These are phyloP conservation scores for Nephila pilipes DNA, from an alignment of 1,140 invertebrate species.

Conservation along the genomic window DNA sequence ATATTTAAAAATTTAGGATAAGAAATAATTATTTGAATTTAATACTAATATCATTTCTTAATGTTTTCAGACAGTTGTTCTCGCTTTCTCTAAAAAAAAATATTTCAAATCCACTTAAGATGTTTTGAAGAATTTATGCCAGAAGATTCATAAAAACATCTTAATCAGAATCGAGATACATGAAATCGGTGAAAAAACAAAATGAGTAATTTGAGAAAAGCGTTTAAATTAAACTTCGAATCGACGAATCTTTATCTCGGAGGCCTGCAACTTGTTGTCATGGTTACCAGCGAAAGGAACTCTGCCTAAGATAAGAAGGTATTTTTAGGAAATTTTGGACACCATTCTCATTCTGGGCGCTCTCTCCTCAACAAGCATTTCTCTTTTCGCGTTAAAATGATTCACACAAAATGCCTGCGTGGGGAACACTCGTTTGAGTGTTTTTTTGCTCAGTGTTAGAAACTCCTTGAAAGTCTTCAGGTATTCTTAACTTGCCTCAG, in stretches of 20 bases:
- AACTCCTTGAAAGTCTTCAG: not conserved
- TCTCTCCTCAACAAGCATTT: constrained; percentile 29
- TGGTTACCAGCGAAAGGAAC: constrained; percentile 55
- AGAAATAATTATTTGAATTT: too few relatives aligned
- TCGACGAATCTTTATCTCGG: constrained; percentile 46
- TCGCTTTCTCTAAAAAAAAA: too few relatives aligned
- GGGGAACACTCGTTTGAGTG: not conserved
- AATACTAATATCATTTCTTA: too few relatives aligned
- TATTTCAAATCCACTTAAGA: not conserved
- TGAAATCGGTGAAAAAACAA: too few relatives aligned
- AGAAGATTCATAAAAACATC: not conserved
- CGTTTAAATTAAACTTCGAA: not conserved
- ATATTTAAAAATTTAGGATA: too few relatives aligned
- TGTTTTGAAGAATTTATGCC: not conserved
- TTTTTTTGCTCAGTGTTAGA: not conserved
- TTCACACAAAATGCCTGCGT: not conserved
- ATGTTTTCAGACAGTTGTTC: too few relatives aligned
- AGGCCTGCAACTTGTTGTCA: constrained; percentile 50
- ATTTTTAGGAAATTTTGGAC: constrained; percentile 72
- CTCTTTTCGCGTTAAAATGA: constrained; percentile 12
- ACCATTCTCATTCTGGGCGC: constrained; percentile 54
- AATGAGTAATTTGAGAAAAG: not conserved
- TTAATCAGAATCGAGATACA: too few relatives aligned
- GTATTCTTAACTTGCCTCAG: not conserved
- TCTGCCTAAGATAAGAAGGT: constrained; percentile 60